Evolutionary conservation across 2,888 invertebrate species (phyloP).

Genomic region (Herminia tarsipennalis): DNA sequence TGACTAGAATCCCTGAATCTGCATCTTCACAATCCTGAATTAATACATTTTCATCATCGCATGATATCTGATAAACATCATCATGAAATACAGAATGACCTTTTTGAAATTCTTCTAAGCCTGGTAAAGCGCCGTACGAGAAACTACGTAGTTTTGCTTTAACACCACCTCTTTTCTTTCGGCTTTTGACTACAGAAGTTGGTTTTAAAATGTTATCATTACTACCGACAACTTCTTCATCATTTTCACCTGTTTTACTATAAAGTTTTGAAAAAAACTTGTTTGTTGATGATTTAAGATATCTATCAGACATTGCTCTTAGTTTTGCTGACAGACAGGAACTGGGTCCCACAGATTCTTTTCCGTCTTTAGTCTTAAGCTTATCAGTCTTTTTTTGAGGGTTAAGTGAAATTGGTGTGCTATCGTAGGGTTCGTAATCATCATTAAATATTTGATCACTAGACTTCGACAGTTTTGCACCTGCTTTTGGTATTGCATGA

Average conservation of each 20-base stretch:
- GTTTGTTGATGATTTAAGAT: constrained; percentile 89
- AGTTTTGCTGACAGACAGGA: constrained; percentile 89
- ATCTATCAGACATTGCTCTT: constrained; percentile 90
- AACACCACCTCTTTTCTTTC: constrained; percentile 74
- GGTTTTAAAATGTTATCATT: constrained; percentile 67
- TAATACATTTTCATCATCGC: constrained; percentile 83
- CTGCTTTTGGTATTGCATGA: constrained; percentile 76
- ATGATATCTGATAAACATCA: constrained; percentile 79
- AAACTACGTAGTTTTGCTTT: constrained; percentile 88
- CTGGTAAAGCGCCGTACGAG: constrained; percentile 90
- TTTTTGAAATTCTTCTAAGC: constrained; percentile 89
- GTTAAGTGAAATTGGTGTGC: constrained; percentile 61
- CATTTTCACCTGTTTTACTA: constrained; percentile 74
- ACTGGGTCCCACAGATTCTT: constrained; percentile 81
- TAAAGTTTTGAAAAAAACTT: constrained; percentile 89
- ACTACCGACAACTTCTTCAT: constrained; percentile 56
- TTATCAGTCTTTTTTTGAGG: constrained; percentile 81
- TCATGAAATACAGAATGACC: constrained; percentile 87
- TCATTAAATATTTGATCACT: constrained; percentile 85
- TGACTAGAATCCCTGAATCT: constrained; percentile 91
- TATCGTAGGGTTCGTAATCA: constrained; percentile 74
- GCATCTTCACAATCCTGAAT: constrained; percentile 89
- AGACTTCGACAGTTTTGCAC: constrained; percentile 78
- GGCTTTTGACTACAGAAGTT: constrained; percentile 63
- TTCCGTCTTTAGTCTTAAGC: constrained; percentile 73